phyloP scores from a whole-genome alignment of 1,140 invertebrate genomes.

The Proctacanthus coquilletti region DNA sequence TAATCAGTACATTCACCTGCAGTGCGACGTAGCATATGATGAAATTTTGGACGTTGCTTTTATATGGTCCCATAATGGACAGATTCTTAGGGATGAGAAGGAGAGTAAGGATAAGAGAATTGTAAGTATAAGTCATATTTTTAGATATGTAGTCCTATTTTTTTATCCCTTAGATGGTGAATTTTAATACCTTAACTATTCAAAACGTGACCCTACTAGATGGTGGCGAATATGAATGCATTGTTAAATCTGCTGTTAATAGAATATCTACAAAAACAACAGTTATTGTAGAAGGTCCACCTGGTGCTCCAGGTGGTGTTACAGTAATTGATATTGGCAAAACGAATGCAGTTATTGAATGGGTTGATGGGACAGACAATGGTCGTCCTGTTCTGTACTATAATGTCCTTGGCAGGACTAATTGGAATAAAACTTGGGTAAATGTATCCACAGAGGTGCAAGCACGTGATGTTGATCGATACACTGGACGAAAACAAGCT shows the following conservation, averaged over 20 bases:
- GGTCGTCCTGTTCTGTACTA: slow-evolving; percentile 62
- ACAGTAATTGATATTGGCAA: slow-evolving; percentile 58
- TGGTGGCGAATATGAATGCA: slow-evolving; percentile 76
- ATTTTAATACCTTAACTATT: slow-evolving; percentile 35
- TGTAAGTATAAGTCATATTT: slow-evolving; percentile 20
- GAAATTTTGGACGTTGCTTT: slow-evolving; percentile 75
- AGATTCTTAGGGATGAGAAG: slow-evolving; percentile 51
- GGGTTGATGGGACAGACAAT: slow-evolving; percentile 80
- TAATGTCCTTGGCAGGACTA: slow-evolving; percentile 64
- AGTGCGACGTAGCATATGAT: slow-evolving; percentile 67
- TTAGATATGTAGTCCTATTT: too few relatives aligned
- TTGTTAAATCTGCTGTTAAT: slow-evolving; percentile 75
- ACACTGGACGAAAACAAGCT: slow-evolving; percentile 56
- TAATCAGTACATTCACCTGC: slow-evolving; percentile 51
- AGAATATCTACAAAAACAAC: slow-evolving; percentile 52
- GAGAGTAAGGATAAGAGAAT: slow-evolving; percentile 34
- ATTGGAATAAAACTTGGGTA: slow-evolving; percentile 72
- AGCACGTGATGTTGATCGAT: slow-evolving; percentile 47
- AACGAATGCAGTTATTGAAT: slow-evolving; percentile 61
- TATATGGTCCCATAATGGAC: slow-evolving; percentile 78
- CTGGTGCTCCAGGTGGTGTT: slow-evolving; percentile 65
- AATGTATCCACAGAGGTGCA: slow-evolving; percentile 45
- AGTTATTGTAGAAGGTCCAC: slow-evolving; percentile 66
- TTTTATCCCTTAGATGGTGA: slow-evolving; percentile 1
- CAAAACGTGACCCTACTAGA: slow-evolving; percentile 71